phyloP scores from a whole-genome alignment of 1,140 invertebrate species.

The Hyles vespertilio region DNA sequence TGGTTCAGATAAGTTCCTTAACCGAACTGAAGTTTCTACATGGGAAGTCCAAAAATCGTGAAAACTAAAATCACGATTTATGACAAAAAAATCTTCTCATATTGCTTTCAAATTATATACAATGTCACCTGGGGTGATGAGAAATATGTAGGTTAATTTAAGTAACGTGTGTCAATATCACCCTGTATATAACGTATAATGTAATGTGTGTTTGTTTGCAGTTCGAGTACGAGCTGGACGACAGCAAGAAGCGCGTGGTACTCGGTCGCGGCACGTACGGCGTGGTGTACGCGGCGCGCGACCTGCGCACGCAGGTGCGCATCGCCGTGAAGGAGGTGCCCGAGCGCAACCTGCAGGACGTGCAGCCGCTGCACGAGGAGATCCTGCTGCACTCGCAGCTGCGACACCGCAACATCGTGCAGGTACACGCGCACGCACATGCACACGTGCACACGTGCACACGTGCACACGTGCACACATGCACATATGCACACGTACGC shows the following conservation, averaged over 20 bases:
- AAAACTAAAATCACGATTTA: no score
- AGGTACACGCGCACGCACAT: constrained; percentile 55
- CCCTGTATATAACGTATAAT: not conserved
- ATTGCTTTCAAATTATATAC: no score
- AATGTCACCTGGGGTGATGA: no score
- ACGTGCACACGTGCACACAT: not conserved
- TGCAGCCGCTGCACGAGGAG: constrained; percentile 98
- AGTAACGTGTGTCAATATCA: no score
- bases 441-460: no score
- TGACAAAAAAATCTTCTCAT: no score
- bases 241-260: constrained; percentile 89
- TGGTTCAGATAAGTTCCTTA: no score
- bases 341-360: constrained; percentile 96
- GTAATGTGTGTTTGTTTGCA: constrained; percentile 55
- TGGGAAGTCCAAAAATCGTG: no score
- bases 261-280: constrained; percentile 98
- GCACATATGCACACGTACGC: no score
- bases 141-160: no score
- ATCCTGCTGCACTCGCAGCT: constrained; percentile 98
- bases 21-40: no score
- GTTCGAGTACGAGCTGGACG: constrained; percentile 98
- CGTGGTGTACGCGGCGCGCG: constrained; percentile 94
- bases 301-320: constrained; percentile 95
- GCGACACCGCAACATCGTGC: constrained; percentile 97
- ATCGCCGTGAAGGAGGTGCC: constrained; percentile 99